These are phyloP conservation scores for Mola mola DNA, from an alignment of 2,113 vertebrate species.

Conservation along the genomic window DNA sequence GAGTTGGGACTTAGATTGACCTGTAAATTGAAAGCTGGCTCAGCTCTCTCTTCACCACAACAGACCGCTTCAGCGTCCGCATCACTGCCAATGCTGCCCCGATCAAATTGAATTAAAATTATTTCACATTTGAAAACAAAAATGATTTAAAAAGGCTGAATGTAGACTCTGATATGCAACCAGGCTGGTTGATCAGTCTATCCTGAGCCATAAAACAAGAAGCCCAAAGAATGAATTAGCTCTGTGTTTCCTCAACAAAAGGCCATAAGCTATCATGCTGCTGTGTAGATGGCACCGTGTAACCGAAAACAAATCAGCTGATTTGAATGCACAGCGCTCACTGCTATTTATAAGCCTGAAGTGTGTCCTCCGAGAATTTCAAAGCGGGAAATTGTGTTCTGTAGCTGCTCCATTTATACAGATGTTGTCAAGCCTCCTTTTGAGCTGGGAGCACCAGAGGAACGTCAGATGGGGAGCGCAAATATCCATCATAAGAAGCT, in stretches of 20 bases:
- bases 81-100: too few relatives aligned
- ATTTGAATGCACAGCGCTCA: constrained; percentile 35
- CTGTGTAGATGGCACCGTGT: not conserved
- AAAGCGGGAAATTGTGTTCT: constrained; percentile 30
- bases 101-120: too few relatives aligned
- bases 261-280: not conserved
- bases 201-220: too few relatives aligned
- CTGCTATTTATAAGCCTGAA: constrained; percentile 51
- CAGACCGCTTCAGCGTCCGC: too few relatives aligned
- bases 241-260: constrained; percentile 2
- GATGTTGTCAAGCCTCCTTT: constrained; percentile 46
- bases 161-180: too few relatives aligned
- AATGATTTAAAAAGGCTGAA: too few relatives aligned
- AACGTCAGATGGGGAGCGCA: constrained; percentile 20
- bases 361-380: constrained; percentile 36
- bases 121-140: too few relatives aligned
- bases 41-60: too few relatives aligned
- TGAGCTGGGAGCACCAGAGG: constrained; percentile 45
- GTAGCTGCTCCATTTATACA: constrained; percentile 61
- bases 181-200: too few relatives aligned
- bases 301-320: constrained; percentile 45
- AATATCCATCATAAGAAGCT: constrained; percentile 31
- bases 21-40: too few relatives aligned
- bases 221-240: not conserved
- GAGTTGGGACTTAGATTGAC: too few relatives aligned